Evolutionary conservation across 2,888 invertebrate species (phyloP), one percentile per base, ranked within the genome.

Genomic region (Augochlorella aurata): DNA sequence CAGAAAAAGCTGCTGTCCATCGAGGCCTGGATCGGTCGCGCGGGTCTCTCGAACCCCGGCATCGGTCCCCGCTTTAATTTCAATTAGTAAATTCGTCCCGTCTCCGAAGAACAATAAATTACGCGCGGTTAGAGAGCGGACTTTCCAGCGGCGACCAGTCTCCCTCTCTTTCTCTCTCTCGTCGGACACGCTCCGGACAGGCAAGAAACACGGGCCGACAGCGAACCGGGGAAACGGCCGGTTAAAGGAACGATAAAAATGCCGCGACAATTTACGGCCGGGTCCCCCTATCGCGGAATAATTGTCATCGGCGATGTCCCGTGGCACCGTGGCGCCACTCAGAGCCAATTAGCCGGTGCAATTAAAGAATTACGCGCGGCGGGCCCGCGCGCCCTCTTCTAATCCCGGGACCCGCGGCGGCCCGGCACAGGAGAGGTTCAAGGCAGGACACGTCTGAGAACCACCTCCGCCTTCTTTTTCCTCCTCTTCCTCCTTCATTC

Each of bases 291-390:
- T 71, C 81, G 80, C 83, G 87, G 85, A 84, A 89, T 89, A 90
- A 89, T 89, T 90, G 89, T 89, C 87, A 87, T 88, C 89, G 88
- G 21, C 84, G 83, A 85, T 88, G 87, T 87, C 87, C 86, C 87
- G 87, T 88, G 85, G 88, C 88, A 89, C 81, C 87, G 88, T 91
- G 93, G 92, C 93, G 92, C 93, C 92, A 92, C 91, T 91, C 91
- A 90, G 88, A 81, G 90, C 93, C 93, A 93, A 93, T 93, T 93
- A 93, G 93, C 89, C 89, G 87, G 70, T 87, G 91, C 91, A 91
- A 93, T 93, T 93, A 93, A 88, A 85, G 87, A 88, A 88, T 88
- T 88, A 88, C 89, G 82, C 76, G 68, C 38, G 74, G 66, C 58
- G 49, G 58, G 12, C 71, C 70, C 44, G 63, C 63, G 63, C 38